These are phyloP conservation scores for Rhinichthys klamathensis DNA, from an alignment of 2,113 vertebrate species.

Conservation along the genomic window DNA sequence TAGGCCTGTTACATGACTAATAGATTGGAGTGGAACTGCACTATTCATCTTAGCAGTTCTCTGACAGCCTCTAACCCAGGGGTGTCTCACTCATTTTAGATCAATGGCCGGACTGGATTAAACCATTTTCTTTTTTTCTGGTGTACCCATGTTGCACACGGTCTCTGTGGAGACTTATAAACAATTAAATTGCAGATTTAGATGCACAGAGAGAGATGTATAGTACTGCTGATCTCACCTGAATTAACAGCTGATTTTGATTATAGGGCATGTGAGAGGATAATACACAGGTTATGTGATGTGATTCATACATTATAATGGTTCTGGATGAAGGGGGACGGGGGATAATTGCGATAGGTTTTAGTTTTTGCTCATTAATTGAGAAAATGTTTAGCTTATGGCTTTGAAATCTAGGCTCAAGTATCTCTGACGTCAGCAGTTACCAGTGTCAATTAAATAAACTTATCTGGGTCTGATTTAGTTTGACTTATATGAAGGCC, in stretches of 20 bases:
- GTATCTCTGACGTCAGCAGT: neutral
- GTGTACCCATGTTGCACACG: neutral
- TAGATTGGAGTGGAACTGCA: constrained; percentile 9
- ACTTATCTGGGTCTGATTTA: neutral
- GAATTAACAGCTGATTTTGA: constrained; percentile 19
- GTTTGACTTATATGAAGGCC: neutral
- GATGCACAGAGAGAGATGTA: neutral
- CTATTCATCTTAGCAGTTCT: constrained; percentile 32
- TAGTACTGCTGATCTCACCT: neutral
- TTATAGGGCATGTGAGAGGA: neutral
- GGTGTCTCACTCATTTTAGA: constrained; percentile 19
- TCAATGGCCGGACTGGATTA: constrained; percentile 12
- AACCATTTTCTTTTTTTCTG: neutral
- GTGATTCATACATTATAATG: neutral
- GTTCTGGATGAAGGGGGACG: neutral
- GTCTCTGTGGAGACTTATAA: neutral
- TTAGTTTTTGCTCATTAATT: neutral
- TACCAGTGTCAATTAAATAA: neutral
- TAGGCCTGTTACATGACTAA: constrained; percentile 6
- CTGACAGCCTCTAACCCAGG: constrained; percentile 20
- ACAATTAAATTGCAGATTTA: neutral
- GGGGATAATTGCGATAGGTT: neutral
- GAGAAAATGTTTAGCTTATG: neutral
- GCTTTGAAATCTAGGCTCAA: neutral
- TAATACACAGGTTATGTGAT: neutral